Evolutionary conservation across 2,113 vertebrate genomes (phyloP).

Genomic region (Bettongia penicillata): DNA sequence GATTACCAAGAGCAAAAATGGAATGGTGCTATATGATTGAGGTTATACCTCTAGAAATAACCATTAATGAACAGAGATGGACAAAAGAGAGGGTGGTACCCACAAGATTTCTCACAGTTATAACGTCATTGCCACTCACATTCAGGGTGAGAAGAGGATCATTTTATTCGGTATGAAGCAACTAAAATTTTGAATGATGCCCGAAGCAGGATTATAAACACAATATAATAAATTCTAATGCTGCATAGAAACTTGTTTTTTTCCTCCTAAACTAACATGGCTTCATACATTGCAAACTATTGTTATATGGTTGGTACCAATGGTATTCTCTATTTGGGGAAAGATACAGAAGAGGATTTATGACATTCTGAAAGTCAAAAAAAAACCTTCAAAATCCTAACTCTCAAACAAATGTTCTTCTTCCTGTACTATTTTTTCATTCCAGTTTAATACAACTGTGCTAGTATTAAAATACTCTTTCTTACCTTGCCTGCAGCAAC

Average conservation of each 20-base stretch:
- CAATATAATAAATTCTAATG: not conserved
- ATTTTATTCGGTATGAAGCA: not conserved
- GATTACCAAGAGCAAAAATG: not conserved
- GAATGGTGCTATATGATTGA: not conserved
- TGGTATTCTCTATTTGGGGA: not conserved
- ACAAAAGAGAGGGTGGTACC: not conserved
- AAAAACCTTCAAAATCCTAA: not conserved
- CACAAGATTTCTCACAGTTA: not conserved
- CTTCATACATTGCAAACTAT: not conserved
- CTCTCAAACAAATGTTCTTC: not conserved
- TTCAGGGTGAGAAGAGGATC: not conserved
- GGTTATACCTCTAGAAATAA: not conserved
- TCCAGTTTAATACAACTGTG: not conserved
- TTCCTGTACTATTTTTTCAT: conserved; percentile 6
- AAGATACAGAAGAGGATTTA: not conserved
- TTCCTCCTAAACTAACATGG: not conserved
- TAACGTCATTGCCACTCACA: not conserved
- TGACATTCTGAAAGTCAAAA: not conserved
- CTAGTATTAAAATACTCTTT: conserved; percentile 43
- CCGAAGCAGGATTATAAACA: not conserved
- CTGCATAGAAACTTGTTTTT: not conserved
- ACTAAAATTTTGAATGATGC: not conserved
- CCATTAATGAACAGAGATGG: not conserved
- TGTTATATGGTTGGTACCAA: not conserved
- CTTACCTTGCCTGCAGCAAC: conserved; percentile 97